Conservation (phyloP, 2,888 invertebrate species). For the Papilio demoleus region DNA sequence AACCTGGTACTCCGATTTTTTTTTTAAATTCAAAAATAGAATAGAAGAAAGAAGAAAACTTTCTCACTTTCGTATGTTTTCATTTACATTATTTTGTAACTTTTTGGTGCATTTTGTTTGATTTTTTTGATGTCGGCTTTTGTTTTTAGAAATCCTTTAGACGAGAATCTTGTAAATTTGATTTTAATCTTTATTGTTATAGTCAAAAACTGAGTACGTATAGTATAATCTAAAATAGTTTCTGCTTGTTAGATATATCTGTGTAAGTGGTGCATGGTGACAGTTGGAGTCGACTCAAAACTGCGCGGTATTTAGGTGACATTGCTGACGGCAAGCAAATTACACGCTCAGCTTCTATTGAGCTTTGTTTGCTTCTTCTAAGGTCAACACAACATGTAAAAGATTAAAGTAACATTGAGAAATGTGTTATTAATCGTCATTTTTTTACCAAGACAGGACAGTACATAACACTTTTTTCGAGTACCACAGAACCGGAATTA, state of each 20-base stretch:
- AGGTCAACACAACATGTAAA: not conserved
- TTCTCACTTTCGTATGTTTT: too few relatives aligned
- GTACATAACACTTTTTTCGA: too few relatives aligned
- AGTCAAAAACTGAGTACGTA: not conserved
- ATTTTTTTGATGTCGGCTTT: too few relatives aligned
- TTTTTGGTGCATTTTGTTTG: too few relatives aligned
- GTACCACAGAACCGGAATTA: too few relatives aligned
- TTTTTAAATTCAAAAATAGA: too few relatives aligned
- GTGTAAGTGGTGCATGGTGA: conserved; percentile 32
- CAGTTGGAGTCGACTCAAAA: conserved; percentile 47
- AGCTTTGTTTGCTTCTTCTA: conserved; percentile 8
- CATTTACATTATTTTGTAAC: too few relatives aligned
- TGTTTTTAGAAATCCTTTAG: too few relatives aligned
- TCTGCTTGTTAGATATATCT: conserved; percentile 10
- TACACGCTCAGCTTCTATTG: conserved; percentile 4
- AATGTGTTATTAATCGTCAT: not conserved
- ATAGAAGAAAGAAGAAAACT: too few relatives aligned
- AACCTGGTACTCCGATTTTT: too few relatives aligned
- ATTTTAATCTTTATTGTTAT: not conserved
- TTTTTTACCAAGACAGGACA: too few relatives aligned
- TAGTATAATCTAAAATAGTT: conserved; percentile 1
- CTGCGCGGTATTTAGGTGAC: conserved; percentile 48
- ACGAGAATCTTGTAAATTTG: not conserved
- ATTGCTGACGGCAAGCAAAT: conserved; percentile 37
- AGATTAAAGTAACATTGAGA: not conserved